Conservation (phyloP, 2,797 vertebrate genomes). For the Sciurus vulgaris region DNA sequence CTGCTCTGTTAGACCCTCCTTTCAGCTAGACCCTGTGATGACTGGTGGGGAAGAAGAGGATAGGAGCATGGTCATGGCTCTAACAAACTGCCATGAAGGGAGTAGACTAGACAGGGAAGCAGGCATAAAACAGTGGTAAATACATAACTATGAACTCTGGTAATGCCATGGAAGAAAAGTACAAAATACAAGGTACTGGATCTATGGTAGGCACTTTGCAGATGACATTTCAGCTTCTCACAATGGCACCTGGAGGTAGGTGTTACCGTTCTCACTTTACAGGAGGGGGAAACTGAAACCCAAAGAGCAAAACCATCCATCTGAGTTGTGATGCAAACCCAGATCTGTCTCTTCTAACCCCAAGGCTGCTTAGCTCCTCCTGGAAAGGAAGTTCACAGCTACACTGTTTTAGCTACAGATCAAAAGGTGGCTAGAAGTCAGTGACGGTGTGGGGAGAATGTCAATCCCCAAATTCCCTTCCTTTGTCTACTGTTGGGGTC, state of each 20-base stretch:
- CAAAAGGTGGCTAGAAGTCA: background rate
- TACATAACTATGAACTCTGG: background rate
- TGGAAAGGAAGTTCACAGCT: background rate
- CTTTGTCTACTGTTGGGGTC: background rate
- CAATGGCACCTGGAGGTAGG: background rate
- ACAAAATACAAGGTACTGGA: rapidly evolving
- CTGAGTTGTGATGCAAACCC: background rate
- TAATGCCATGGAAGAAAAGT: rapidly evolving
- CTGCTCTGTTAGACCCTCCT: too few relatives aligned
- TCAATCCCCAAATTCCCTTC: background rate
- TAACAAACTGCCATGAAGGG: background rate
- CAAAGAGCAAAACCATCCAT: background rate
- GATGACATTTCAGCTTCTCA: background rate
- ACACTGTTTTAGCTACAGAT: background rate
- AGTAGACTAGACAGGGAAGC: background rate
- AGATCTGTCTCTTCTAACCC: background rate
- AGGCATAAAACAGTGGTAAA: background rate
- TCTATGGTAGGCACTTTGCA: rapidly evolving
- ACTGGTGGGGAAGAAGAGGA: rapidly evolving
- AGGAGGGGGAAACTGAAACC: constrained; percentile 50
- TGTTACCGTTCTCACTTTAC: constrained; percentile 38
- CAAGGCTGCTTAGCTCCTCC: background rate
- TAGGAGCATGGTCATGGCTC: background rate
- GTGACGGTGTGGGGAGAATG: background rate
- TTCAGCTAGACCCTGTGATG: background rate